Conservation (phyloP, 2,888 invertebrate species). For the Spodoptera littoralis region DNA sequence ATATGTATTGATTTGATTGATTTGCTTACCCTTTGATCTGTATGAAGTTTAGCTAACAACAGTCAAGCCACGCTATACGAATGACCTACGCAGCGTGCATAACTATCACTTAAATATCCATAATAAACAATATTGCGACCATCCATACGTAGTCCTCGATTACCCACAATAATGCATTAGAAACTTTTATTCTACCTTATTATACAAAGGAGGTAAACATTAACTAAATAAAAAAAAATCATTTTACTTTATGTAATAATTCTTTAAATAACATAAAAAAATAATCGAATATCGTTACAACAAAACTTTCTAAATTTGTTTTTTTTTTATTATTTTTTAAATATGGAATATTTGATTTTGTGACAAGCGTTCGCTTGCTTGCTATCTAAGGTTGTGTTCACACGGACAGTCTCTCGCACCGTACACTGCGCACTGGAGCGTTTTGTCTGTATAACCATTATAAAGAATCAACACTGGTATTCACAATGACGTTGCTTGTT, state of each 20-base stretch:
- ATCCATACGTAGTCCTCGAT: conserved; percentile 63
- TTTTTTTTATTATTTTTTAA: conserved; percentile 67
- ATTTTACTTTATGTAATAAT: conserved; percentile 84
- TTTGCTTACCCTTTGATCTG: conserved; percentile 6
- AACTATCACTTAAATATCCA: conserved; percentile 61
- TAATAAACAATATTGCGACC: conserved; percentile 60
- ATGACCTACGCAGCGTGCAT: conserved; percentile 65
- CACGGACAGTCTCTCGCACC: conserved; percentile 59
- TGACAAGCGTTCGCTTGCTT: conserved; percentile 66
- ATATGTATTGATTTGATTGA: conserved; percentile 1
- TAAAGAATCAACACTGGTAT: conserved; percentile 74
- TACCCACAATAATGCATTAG: conserved; percentile 74
- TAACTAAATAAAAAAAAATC: conserved; percentile 77
- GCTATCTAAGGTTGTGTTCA: conserved; percentile 72
- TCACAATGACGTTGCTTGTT: conserved; percentile 73
- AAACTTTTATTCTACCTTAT: conserved; percentile 73
- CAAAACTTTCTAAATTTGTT: conserved; percentile 78
- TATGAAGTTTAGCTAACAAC: conserved; percentile 29
- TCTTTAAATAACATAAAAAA: conserved; percentile 86
- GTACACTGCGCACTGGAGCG: conserved; percentile 54
- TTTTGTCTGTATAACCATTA: conserved; percentile 57
- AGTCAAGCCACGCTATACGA: conserved; percentile 58
- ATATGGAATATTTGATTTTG: conserved; percentile 86
- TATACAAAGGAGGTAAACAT: conserved; percentile 83
- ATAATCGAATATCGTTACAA: conserved; percentile 86